A percentile compares a stretch with the other conserved stretches of the same genome.
phyloP scores from a whole-genome alignment of 2,888 invertebrate genomes.

The Agonopterix alstromeriana region DNA sequence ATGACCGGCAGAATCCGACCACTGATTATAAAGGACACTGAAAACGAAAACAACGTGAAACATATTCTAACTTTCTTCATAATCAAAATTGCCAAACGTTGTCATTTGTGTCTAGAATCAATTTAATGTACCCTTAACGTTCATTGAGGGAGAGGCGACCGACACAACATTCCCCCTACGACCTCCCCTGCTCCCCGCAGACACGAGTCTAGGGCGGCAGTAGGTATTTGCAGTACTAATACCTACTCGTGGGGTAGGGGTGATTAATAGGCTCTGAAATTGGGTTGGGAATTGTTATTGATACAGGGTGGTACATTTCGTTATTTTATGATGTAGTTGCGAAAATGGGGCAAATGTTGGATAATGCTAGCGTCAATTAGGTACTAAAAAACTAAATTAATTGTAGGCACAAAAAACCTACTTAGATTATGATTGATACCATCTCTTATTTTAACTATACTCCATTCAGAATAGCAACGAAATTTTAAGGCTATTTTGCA shows the following conservation, averaged over 20 bases:
- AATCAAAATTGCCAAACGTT: too few relatives aligned
- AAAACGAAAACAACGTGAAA: too few relatives aligned
- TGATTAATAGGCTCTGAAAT: constrained; percentile 43
- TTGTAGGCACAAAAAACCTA: too few relatives aligned
- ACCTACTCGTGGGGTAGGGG: constrained; percentile 16
- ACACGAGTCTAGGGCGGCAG: constrained; percentile 8
- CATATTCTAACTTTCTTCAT: too few relatives aligned
- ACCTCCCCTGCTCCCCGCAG: constrained; percentile 8
- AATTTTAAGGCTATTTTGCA: too few relatives aligned
- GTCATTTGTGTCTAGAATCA: constrained; percentile 23
- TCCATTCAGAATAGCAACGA: too few relatives aligned
- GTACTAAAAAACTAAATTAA: neutral
- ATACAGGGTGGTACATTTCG: neutral
- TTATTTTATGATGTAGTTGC: neutral
- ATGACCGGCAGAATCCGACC: too few relatives aligned
- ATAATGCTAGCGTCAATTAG: neutral
- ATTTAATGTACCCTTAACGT: constrained; percentile 26
- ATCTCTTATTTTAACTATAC: too few relatives aligned
- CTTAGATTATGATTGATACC: too few relatives aligned
- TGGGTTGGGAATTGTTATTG: constrained; percentile 22
- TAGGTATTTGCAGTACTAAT: constrained; percentile 1
- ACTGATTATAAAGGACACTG: too few relatives aligned
- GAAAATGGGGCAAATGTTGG: constrained; percentile 2
- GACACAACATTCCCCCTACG: constrained; percentile 31
- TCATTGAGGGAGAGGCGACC: constrained; percentile 22